These are phyloP conservation scores for Anthoptus insignis DNA, from an alignment of 2,888 invertebrate genomes.

Conservation along the genomic window DNA sequence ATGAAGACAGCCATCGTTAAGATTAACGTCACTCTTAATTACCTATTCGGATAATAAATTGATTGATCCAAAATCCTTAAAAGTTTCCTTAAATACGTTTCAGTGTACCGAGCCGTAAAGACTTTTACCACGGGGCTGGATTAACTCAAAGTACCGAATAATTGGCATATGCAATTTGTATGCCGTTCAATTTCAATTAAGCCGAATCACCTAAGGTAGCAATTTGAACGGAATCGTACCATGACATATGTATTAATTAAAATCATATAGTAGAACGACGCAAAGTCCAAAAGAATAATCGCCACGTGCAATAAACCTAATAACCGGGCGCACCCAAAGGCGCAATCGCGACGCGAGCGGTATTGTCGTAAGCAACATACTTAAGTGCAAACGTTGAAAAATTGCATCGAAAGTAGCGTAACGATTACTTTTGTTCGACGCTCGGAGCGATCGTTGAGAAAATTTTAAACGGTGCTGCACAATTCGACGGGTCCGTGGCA, in stretches of 20 bases:
- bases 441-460: conserved; percentile 47
- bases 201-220: conserved; percentile 52
- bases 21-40: conserved; percentile 20
- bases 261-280: conserved; percentile 18
- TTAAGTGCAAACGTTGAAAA: conserved; percentile 46
- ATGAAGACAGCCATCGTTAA: conserved; percentile 7
- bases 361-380: conserved; percentile 39
- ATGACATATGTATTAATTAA: conserved; percentile 46
- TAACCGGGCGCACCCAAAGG: conserved; percentile 23
- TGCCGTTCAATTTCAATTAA: conserved; percentile 52
- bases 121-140: conserved; percentile 44
- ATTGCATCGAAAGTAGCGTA: conserved; percentile 51
- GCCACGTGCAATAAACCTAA: conserved; percentile 31
- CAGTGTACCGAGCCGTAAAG: conserved; percentile 14
- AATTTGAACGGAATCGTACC: conserved; percentile 44
- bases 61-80: conserved; percentile 27
- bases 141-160: conserved; percentile 53
- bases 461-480: conserved; percentile 44
- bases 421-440: conserved; percentile 52
- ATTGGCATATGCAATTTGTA: conserved; percentile 48
- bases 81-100: conserved; percentile 13
- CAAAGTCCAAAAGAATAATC: conserved; percentile 36
- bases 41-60: conserved; percentile 7
- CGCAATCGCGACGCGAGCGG: conserved; percentile 36
- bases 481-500: conserved; percentile 48